A percentile compares a stretch with the other conserved stretches of the same genome.
Conservation (phyloP, 1,140 invertebrate species). For the Caligus rogercresseyi region DNA sequence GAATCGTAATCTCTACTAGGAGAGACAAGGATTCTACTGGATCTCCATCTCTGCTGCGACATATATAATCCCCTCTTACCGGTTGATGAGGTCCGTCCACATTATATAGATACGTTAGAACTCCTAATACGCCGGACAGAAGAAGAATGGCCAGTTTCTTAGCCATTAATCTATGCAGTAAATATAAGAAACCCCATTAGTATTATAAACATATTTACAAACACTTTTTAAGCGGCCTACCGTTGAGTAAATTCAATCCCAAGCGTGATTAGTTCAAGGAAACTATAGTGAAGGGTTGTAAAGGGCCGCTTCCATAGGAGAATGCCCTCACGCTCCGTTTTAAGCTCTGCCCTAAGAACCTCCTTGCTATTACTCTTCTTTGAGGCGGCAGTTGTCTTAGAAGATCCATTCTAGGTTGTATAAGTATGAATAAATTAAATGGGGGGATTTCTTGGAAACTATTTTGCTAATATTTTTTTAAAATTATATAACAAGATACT, state of each 20-base stretch:
- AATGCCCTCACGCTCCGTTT: conserved; percentile 38
- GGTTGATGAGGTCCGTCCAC: conserved; percentile 40
- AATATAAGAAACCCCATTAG: conserved; percentile 9
- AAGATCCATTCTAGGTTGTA: background rate
- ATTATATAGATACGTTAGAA: conserved; percentile 23
- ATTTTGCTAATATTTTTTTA: too few relatives aligned
- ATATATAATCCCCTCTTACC: conserved; percentile 29
- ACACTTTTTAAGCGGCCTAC: too few relatives aligned
- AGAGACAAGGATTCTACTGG: too few relatives aligned
- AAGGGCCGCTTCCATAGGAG: conserved; percentile 73
- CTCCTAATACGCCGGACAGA: conserved; percentile 4
- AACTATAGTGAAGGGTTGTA: conserved; percentile 61
- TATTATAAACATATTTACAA: conserved; percentile 9
- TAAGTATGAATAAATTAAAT: too few relatives aligned
- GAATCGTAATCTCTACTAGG: too few relatives aligned
- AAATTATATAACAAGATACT: too few relatives aligned
- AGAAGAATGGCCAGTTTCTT: background rate
- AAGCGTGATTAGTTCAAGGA: conserved; percentile 48
- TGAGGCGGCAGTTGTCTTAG: too few relatives aligned
- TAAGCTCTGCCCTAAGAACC: conserved; percentile 23
- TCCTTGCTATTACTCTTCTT: conserved; percentile 8
- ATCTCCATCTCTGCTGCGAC: too few relatives aligned
- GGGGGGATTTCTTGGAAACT: too few relatives aligned
- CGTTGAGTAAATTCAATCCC: conserved; percentile 37
- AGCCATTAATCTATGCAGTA: background rate